Evolutionary conservation across 1,140 invertebrate genomes (phyloP), one percentile per base, ranked within the genome.

Genomic region (Belonocnema kinseyi): DNA sequence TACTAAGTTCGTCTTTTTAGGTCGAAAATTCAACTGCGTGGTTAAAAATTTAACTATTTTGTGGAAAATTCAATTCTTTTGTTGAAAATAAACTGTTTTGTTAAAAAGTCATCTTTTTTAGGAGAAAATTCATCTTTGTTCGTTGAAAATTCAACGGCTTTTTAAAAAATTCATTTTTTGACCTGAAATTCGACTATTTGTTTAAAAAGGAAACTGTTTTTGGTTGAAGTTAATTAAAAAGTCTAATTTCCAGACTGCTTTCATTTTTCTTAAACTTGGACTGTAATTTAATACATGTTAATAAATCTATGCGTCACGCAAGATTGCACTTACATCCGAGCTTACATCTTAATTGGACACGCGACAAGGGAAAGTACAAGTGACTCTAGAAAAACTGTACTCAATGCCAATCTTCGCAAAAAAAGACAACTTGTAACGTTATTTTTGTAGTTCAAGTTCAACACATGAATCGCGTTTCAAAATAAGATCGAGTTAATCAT

Each of bases 291-390:
- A 33, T 66, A 33, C 26, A 66, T 66, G 26, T 21, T 66, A 66
- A 66, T 66, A 5, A 16, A 21, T 66, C 58, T 33, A 33, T 66
- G 26, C 61, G 26, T 40, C 61, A 66, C 61, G 61, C 61, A 66
- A 66, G 14, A 14, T 58, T 58, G 40, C 10, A 46, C 40, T 46
- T 11, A 46, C 26, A 19, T 56, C 11, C 6, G 14, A 54, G 17
- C 16, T 54, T 40, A 66, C 61, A 16, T 66, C 61, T 66, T 66
- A 66, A 66, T 66, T 40, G 21, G 40, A 66, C 61, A 66, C 40
- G 61, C 61, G 61, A 66, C 61, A 66, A 46, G 26, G 26, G 61
- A 66, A 66, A 66, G 61, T 66, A 66, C 61, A 66, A 66, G 61
- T 66, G 61, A 66, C 26, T 66, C 26, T 66, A 40, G 33, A 66